Base-by-base conservation (phyloP, 1,140 invertebrate genomes). In the Drosophila yakuba region DNA sequence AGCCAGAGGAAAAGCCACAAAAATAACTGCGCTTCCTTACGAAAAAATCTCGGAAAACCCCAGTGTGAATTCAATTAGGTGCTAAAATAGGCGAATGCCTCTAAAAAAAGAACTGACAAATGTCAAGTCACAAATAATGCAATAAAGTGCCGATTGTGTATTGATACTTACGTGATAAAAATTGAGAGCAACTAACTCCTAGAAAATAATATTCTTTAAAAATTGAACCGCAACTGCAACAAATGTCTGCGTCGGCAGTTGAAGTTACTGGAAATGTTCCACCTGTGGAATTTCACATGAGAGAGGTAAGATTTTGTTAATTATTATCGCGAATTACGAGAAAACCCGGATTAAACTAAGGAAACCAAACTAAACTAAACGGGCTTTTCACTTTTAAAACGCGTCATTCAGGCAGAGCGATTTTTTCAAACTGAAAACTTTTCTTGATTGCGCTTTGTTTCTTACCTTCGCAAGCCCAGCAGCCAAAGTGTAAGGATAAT, bases 231-330 rank as follows among this genome's bases (percentile, higher is more conserved):
- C 47, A 57, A 69, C 38, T 35, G 25, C 15, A 62, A 55, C 54
- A 62, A 76, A 88, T 88, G 83, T 89, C 83, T 36, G 79, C 68
- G 68, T 55, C 68, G 44, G 68, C 80, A 57, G 76, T 88, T 64
- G 83, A 88, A 45, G 48, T 89, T 14, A 88, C 79, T 80, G 79
- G 79, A 63, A 89, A 56, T 72, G 79, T 73, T 63, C 76, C 83
- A 32, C 55, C 60, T 2, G 71, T 79, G 79, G 83, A 88, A 55
- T 88, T 88, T 51, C 84, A 73, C 61, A 79, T 82, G 44, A 73
- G 60, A 83, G 79, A 88, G 84, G 83, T 88, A 41, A 88, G 79
- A 57, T 36, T 15, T 28, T 10, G n/a, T n/a, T 25, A n/a, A 8
- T 3, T 32, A 17, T 17, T 17, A 32, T 8, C 32, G 32, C 32